Evolutionary conservation across 2,113 vertebrate species (phyloP).

Genomic region (Lipotes vexillifer): DNA sequence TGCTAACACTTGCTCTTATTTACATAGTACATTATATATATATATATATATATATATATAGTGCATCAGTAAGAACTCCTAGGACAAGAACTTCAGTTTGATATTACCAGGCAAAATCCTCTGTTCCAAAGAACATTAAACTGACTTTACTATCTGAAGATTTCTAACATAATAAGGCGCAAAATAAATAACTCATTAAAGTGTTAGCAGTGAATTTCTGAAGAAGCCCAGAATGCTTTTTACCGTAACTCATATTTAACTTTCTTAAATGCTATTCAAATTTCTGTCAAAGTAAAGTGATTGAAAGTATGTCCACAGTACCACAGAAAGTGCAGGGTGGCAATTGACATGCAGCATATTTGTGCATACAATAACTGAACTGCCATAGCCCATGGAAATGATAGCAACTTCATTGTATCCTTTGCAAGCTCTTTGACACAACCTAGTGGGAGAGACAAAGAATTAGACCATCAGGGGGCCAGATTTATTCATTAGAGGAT

Average conservation of each 20-base stretch:
- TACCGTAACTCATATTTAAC: background rate
- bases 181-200: background rate
- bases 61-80: background rate
- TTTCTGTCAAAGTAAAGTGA: background rate
- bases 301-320: background rate
- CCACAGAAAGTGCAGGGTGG: background rate
- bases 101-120: background rate
- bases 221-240: background rate
- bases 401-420: conserved; percentile 9
- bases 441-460: background rate
- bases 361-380: conserved; percentile 20
- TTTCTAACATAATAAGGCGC: background rate
- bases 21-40: background rate
- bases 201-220: background rate
- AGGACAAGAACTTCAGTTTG: background rate
- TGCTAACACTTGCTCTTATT: background rate
- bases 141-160: background rate
- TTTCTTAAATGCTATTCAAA: background rate
- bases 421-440: conserved; percentile 18
- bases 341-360: background rate
- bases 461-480: background rate
- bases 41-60: too few species aligned
- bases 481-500: background rate
- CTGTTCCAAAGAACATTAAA: background rate
- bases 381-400: background rate